phyloP scores from a whole-genome alignment of 2,797 vertebrate species.

The Hemitrygon akajei region DNA sequence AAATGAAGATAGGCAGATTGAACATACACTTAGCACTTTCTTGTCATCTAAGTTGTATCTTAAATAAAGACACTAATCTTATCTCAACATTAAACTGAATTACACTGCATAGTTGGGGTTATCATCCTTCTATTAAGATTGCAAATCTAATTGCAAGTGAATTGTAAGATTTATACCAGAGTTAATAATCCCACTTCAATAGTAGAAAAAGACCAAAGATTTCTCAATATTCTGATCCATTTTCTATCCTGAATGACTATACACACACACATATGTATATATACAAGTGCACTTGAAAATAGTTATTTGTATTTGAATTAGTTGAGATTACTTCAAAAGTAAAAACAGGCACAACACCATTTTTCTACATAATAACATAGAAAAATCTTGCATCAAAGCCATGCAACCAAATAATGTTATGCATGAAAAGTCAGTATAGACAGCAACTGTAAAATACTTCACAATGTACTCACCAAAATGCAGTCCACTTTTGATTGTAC shows the following conservation, averaged over 20 bases:
- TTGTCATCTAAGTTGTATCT: background rate
- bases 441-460: background rate
- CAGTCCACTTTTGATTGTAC: conserved; percentile 97
- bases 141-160: background rate
- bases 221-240: background rate
- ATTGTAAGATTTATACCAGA: background rate
- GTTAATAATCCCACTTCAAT: background rate
- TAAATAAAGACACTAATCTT: background rate
- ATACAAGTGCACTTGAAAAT: background rate
- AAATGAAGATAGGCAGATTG: background rate
- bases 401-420: background rate
- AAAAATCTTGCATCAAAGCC: background rate
- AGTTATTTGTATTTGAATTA: background rate
- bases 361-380: background rate
- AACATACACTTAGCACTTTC: background rate
- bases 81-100: background rate
- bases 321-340: background rate
- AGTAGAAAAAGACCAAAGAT: background rate
- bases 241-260: background rate
- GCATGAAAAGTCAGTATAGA: background rate
- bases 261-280: too few relatives aligned
- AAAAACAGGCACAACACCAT: background rate
- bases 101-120: background rate
- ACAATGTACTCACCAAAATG: conserved; percentile 87
- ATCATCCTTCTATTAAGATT: background rate